Percentiles rank a stretch among this genome's conserved stretches.
phyloP scores from a whole-genome alignment of 2,888 invertebrate species.

The Hirtodrosophila cameraria region DNA sequence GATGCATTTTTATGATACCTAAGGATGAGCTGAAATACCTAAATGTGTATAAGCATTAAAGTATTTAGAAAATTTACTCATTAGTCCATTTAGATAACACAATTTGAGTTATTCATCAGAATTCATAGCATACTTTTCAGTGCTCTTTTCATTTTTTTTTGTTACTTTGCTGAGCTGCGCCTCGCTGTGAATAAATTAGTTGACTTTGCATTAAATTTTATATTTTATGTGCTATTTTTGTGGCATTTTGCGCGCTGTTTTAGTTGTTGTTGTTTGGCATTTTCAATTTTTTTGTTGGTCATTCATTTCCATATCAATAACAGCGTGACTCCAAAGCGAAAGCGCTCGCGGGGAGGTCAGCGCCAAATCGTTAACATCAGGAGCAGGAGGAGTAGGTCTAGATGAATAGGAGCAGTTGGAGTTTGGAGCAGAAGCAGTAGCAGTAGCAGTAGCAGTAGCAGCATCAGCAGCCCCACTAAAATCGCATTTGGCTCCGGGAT shows the following conservation, averaged over 20 bases:
- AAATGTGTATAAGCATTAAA: neutral
- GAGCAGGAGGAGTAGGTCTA: neutral
- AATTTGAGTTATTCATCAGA: neutral
- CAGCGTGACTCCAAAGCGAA: constrained; percentile 32
- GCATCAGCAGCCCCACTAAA: constrained; percentile 52
- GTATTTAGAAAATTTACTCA: neutral
- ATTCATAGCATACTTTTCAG: constrained; percentile 41
- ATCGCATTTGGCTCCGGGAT: constrained; percentile 71
- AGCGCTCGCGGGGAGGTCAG: constrained; percentile 10
- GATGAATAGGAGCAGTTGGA: neutral
- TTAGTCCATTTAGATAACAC: neutral
- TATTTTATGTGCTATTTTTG: constrained; percentile 26
- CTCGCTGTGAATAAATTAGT: constrained; percentile 40
- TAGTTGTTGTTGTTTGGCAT: constrained; percentile 7
- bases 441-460: constrained; percentile 1
- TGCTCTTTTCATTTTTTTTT: neutral
- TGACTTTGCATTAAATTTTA: constrained; percentile 12
- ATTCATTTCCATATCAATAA: constrained; percentile 74
- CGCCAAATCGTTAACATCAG: constrained; percentile 29
- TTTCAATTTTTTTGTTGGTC: constrained; percentile 18
- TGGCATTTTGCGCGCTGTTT: constrained; percentile 4
- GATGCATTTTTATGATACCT: too few species aligned
- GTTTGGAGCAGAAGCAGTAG: neutral
- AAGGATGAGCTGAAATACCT: neutral
- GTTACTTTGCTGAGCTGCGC: neutral